Base-by-base conservation (phyloP, 2,888 invertebrate species). In the Dendrolimus houi region DNA sequence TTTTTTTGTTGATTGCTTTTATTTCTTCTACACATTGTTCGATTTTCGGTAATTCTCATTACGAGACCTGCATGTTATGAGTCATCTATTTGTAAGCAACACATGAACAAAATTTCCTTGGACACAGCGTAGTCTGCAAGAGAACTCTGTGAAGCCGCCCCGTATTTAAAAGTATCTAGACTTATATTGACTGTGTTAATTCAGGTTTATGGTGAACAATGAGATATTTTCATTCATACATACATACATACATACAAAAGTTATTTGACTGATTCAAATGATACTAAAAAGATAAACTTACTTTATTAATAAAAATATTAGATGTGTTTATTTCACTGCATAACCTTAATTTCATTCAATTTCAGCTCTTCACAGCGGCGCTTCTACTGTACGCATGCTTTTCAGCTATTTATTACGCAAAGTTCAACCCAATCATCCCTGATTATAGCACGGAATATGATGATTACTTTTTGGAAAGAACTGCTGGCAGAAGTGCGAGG, bases 331-430 rank as follows among this genome's bases (percentile, higher is more conserved):
- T 29, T 29, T 29, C 29, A 29, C 29, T 29, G 29, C 1, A 29
- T 29, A 29, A 29, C 6, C 3, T 29, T 29, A 29, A 29, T 29
- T 0, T 29, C 29, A 29, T 29, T 29, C 6, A 29, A 6, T 89
- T 92, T 65, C 90, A 96, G 96, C 91, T 96, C 55, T 94, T 95
- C 74, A 96, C 96, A 8, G 96, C 96, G 0, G 92, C 94, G 7
- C 87, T 96, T 53, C 92, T 96, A 42, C 93, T 96, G 67, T 96
- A 96, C 88, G 96, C 96, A 58, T 96, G 96, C 57, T 93, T 96
- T 69, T 96, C 96, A 1, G 96, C 96, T 58, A 94, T 96, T 73
- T 96, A 96, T 84, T 96, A 96, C 84, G 96, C 96, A 57, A 96
- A 96, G 83, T 96, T 96, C 78, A 96, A 96, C 83, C 96, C 96